Evolutionary conservation across 1,140 invertebrate species (phyloP).

Genomic region (Bradysia coprophila): DNA sequence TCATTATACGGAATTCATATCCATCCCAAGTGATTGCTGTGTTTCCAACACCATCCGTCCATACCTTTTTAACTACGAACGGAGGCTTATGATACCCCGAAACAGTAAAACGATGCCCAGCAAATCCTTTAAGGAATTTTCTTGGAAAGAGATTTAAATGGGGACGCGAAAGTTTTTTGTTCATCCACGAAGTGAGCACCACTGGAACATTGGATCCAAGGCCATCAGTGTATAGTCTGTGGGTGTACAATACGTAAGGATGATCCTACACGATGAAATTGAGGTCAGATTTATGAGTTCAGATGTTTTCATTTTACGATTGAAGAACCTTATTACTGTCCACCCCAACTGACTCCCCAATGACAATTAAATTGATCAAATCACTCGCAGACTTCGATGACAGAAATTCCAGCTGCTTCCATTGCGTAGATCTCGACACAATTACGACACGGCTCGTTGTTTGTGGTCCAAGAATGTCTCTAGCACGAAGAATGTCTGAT

Average conservation of each 20-base stretch:
- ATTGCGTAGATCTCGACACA: constrained; percentile 42
- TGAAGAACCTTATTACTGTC: constrained; percentile 14
- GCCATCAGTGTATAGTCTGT: constrained; percentile 44
- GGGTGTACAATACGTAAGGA: constrained; percentile 48
- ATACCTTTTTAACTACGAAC: constrained; percentile 41
- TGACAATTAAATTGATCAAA: constrained; percentile 44
- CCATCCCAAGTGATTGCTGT: constrained; percentile 29
- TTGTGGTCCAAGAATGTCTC: constrained; percentile 34
- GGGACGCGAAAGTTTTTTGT: constrained; percentile 34
- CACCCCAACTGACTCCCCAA: constrained; percentile 34
- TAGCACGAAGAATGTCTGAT: constrained; percentile 33
- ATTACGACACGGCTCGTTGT: constrained; percentile 35
- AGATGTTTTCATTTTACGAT: constrained; percentile 7
- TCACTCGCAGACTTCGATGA: constrained; percentile 32
- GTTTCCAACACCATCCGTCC: constrained; percentile 11
- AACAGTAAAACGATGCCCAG: constrained; percentile 47
- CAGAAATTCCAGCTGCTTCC: constrained; percentile 48
- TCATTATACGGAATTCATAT: constrained; percentile 40
- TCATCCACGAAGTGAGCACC: constrained; percentile 44
- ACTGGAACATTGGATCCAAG: constrained; percentile 38
- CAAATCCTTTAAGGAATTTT: constrained; percentile 44
- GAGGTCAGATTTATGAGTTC: too few relatives aligned
- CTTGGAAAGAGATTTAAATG: constrained; percentile 40
- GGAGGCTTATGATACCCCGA: constrained; percentile 45
- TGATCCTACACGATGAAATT: too few relatives aligned